A percentile compares a stretch with the other conserved stretches of the same genome.
These are phyloP conservation scores for Pristionchus arcanus DNA, from an alignment of 2,888 invertebrate species.

Conservation along the genomic window DNA sequence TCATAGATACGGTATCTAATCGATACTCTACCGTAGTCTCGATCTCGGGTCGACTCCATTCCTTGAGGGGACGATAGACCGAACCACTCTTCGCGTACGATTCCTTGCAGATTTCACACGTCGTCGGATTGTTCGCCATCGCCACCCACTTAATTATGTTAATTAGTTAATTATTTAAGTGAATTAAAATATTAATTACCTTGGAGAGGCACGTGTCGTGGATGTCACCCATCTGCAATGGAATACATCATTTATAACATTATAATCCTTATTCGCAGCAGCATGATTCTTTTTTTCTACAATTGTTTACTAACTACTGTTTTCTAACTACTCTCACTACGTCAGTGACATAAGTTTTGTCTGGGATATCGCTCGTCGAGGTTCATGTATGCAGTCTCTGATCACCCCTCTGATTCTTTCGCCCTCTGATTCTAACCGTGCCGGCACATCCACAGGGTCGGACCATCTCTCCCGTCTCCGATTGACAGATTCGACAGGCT, in stretches of 20 bases:
- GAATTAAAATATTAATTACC: not conserved
- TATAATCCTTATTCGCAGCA: not conserved
- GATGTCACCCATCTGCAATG: constrained; percentile 69
- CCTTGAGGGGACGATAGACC: constrained; percentile 62
- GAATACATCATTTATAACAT: not conserved
- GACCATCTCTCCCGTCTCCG: constrained; percentile 71
- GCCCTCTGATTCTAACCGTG: constrained; percentile 63
- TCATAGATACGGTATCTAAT: not conserved
- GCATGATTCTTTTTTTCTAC: not conserved
- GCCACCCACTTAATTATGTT: constrained; percentile 65
- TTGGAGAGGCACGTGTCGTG: constrained; percentile 71
- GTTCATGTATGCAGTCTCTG: too few species aligned
- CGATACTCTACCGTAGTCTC: constrained; percentile 56
- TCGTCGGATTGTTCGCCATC: constrained; percentile 63
- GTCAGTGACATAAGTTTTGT: not conserved
- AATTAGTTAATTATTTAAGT: not conserved
- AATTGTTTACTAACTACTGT: not conserved
- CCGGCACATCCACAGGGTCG: constrained; percentile 74
- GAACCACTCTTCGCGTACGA: constrained; percentile 66
- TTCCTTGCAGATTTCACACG: constrained; percentile 72
- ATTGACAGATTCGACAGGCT: constrained; percentile 75
- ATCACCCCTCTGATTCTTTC: not conserved
- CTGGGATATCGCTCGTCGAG: too few species aligned
- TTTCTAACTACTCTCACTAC: too few species aligned
- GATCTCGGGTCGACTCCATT: constrained; percentile 67